A percentile compares a stretch with the other conserved stretches of the same genome.
Conservation (phyloP, 30 jellyfish, hydroid and myxozoan genomes). For the Chrysaora quinquecirrha region DNA sequence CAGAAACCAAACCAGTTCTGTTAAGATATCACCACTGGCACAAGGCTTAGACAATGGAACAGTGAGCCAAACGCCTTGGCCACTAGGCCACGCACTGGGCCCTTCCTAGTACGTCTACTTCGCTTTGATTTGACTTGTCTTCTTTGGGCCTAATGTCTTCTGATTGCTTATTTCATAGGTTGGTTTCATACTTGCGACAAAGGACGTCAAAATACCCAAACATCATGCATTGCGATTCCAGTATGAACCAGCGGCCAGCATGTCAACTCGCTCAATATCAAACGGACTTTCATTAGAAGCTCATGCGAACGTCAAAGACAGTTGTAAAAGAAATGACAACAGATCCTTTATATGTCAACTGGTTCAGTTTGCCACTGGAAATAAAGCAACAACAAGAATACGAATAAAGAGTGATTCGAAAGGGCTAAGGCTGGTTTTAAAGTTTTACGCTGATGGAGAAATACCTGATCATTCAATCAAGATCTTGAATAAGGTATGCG, state of each 20-base stretch:
- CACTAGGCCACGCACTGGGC: too few species aligned
- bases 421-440: constrained; percentile 32
- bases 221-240: constrained; percentile 38
- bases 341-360: constrained; percentile 58
- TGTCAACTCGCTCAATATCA: constrained; percentile 28
- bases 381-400: constrained; percentile 35
- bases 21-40: too few species aligned
- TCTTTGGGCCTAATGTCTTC: too few species aligned
- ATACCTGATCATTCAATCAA: constrained; percentile 28
- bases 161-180: too few species aligned
- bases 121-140: too few species aligned
- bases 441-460: constrained; percentile 46
- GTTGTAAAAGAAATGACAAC: constrained; percentile 51
- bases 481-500: constrained; percentile 37
- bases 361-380: constrained; percentile 64
- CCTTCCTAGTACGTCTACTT: too few species aligned
- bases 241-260: constrained; percentile 45
- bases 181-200: constrained; percentile 52
- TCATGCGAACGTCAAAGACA: constrained; percentile 50
- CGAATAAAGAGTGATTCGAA: constrained; percentile 26
- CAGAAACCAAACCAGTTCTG: too few species aligned
- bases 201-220: constrained; percentile 36
- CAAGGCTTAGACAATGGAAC: too few species aligned
- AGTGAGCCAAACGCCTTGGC: too few species aligned
- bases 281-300: constrained; percentile 54